Percentiles rank a stretch among this genome's conserved stretches.
phyloP scores from a whole-genome alignment of 2,888 invertebrate genomes.

The Dryocosmus kuriphilus region DNA sequence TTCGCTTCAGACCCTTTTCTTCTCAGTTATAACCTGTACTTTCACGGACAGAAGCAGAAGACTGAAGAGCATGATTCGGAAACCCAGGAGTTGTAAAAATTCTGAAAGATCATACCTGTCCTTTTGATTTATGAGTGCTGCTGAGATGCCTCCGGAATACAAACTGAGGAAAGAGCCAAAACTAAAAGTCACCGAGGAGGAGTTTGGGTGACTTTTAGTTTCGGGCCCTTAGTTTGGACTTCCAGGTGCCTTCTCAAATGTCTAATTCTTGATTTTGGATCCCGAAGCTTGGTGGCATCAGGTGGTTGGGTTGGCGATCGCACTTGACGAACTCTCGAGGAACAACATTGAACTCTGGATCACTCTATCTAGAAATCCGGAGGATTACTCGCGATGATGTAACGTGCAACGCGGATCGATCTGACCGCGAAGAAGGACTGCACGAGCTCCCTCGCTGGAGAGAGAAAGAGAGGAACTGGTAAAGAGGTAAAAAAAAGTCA shows the following conservation, averaged over 20 bases:
- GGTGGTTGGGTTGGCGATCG: not conserved
- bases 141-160: not conserved
- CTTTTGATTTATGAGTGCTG: constrained; percentile 29
- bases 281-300: not conserved
- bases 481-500: constrained; percentile 37
- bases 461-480: constrained; percentile 35
- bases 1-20: not conserved
- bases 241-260: not conserved
- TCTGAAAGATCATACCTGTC: constrained; percentile 22
- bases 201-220: constrained; percentile 1
- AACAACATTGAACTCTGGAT: constrained; percentile 12
- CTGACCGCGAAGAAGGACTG: not conserved
- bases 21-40: not conserved
- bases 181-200: not conserved
- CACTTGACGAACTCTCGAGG: constrained; percentile 11
- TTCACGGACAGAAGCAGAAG: not conserved
- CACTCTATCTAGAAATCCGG: constrained; percentile 30
- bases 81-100: not conserved
- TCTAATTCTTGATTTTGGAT: not conserved
- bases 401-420: constrained; percentile 22
- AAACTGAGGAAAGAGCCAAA: not conserved
- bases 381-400: constrained; percentile 20
- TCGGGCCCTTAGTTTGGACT: not conserved
- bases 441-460: not conserved
- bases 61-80: not conserved